Evolutionary conservation across 1,140 invertebrate species (phyloP).

Genomic region (Drosophila carrolli): DNA sequence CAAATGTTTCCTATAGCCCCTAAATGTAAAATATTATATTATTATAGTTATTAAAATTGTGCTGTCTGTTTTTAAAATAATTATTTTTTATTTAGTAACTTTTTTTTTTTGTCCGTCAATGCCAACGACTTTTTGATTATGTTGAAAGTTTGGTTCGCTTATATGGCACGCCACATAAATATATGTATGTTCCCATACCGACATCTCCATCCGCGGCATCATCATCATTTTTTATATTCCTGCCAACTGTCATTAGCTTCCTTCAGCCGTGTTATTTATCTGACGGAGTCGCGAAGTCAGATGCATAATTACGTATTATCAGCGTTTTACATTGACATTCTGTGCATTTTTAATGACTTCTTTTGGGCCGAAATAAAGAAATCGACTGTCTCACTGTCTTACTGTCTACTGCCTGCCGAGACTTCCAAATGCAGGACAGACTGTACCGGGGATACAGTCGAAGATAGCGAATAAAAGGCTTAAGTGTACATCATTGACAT

Average conservation of each 20-base stretch:
- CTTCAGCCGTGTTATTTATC: constrained; percentile 76
- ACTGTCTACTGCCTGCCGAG: constrained; percentile 33
- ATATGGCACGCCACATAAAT: constrained; percentile 7
- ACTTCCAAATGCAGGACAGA: constrained; percentile 10
- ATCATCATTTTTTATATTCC: constrained; percentile 75
- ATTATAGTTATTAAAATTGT: too few species aligned
- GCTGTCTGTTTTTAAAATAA: not conserved
- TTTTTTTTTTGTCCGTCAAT: constrained; percentile 26
- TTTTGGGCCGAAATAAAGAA: constrained; percentile 49
- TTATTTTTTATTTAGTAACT: not conserved
- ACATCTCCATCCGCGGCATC: constrained; percentile 51
- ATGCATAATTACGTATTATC: constrained; percentile 77
- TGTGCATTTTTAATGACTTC: constrained; percentile 77
- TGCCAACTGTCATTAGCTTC: constrained; percentile 78
- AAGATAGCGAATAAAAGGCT: constrained; percentile 34
- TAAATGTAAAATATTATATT: too few species aligned
- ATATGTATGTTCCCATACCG: constrained; percentile 1
- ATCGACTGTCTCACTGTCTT: constrained; percentile 61
- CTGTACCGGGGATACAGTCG: constrained; percentile 4
- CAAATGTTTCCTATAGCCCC: too few species aligned
- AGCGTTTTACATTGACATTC: constrained; percentile 77
- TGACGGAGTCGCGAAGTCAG: constrained; percentile 30
- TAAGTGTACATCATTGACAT: constrained; percentile 73
- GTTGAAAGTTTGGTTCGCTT: constrained; percentile 27
- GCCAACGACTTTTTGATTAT: constrained; percentile 69